Conservation (phyloP, 2,113 vertebrate species). For the Alouatta palliata region DNA sequence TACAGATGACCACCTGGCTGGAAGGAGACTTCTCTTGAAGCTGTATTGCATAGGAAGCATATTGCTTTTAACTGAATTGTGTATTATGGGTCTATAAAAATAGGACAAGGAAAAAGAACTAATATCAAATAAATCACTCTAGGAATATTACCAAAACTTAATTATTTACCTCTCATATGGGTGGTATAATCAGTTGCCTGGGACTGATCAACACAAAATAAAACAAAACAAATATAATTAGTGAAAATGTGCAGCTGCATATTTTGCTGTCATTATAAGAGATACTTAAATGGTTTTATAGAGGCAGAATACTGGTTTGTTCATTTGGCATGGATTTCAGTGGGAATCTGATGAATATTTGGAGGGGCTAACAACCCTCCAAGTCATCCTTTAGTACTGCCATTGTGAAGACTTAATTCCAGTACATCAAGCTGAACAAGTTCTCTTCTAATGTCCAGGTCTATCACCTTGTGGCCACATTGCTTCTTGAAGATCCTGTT, state of each 20-base stretch:
- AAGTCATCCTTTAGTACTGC: neutral
- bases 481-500: conserved; percentile 55
- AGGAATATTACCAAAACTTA: conserved; percentile 47
- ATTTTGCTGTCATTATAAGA: conserved; percentile 5
- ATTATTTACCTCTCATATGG: conserved; percentile 11
- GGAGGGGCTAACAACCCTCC: neutral
- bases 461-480: neutral
- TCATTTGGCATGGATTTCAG: neutral
- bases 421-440: neutral
- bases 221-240: conserved; percentile 31
- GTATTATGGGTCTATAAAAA: conserved; percentile 4
- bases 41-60: neutral
- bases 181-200: neutral
- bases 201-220: conserved; percentile 30
- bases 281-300: neutral
- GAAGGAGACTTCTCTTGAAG: neutral
- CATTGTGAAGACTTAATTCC: conserved; percentile 13
- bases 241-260: neutral
- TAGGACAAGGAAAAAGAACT: neutral
- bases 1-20: neutral
- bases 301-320: conserved; percentile 12
- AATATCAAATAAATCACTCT: conserved; percentile 34
- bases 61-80: conserved; percentile 3
- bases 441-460: neutral
- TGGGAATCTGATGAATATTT: neutral